Conservation (phyloP, 2,113 vertebrate genomes). For the Suricata suricatta region DNA sequence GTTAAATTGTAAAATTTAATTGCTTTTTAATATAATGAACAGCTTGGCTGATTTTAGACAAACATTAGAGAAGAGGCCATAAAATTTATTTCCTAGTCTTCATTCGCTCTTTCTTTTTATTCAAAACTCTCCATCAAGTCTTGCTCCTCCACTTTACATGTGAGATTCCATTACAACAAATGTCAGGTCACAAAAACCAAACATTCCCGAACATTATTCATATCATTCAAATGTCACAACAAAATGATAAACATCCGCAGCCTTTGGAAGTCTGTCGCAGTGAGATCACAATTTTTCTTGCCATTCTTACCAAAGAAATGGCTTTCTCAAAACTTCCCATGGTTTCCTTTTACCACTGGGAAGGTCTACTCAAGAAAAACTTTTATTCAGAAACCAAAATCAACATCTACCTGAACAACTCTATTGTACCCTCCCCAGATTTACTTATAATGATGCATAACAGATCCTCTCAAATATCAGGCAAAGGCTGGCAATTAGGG, state of each 20-base stretch:
- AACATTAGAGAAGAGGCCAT: neutral
- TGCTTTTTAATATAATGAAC: neutral
- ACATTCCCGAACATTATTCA: neutral
- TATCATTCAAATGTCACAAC: neutral
- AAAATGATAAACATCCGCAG: neutral
- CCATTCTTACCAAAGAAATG: constrained; percentile 6
- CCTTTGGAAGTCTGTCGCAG: neutral
- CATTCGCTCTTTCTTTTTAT: neutral
- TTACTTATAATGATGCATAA: neutral
- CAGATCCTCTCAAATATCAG: neutral
- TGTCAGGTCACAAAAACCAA: neutral
- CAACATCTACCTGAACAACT: neutral
- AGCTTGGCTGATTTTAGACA: constrained; percentile 19
- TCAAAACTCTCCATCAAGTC: neutral
- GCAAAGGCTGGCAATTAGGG: neutral
- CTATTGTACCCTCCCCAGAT: neutral
- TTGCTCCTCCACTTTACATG: neutral
- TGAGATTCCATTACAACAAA: neutral
- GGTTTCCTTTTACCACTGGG: neutral
- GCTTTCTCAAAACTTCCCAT: neutral
- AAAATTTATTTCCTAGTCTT: neutral
- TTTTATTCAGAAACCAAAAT: neutral
- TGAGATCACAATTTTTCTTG: neutral
- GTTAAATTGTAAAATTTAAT: neutral
- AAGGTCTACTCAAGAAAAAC: neutral